phyloP scores from a whole-genome alignment of 2,888 invertebrate genomes.

The Patella pellucida region DNA sequence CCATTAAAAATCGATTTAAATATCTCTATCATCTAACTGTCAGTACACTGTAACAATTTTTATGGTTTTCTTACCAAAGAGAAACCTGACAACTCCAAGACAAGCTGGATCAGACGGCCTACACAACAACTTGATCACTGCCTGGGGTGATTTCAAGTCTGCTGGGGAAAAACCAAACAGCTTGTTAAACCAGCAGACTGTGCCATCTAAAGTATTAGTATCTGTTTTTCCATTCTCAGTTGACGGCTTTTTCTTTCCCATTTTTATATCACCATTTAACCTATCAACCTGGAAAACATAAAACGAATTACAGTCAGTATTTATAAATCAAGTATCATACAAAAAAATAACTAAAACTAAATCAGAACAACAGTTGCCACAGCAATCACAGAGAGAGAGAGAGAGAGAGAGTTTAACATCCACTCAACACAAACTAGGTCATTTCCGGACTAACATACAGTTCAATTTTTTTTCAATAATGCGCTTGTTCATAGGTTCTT shows the following conservation, averaged over 20 bases:
- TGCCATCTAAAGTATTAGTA: not conserved
- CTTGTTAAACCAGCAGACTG: not conserved
- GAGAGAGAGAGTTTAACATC: too few relatives aligned
- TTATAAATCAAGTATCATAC: not conserved
- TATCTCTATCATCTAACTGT: not conserved
- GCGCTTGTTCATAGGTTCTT: too few relatives aligned
- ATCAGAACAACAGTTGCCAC: not conserved
- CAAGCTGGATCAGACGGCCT: conserved; percentile 78
- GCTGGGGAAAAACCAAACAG: conserved; percentile 50
- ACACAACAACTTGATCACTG: conserved; percentile 89
- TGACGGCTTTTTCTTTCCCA: not conserved
- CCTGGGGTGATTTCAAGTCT: conserved; percentile 64
- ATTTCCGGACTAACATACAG: too few relatives aligned
- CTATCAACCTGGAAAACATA: not conserved
- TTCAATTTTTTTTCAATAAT: too few relatives aligned
- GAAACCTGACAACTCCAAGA: conserved; percentile 82
- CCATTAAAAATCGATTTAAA: not conserved
- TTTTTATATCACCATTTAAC: not conserved
- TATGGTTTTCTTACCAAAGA: conserved; percentile 78
- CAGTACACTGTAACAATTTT: not conserved
- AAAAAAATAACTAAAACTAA: not conserved
- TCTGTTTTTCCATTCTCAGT: not conserved
- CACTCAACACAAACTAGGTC: too few relatives aligned
- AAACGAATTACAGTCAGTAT: not conserved
- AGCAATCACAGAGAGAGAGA: not conserved